Evolutionary conservation across 1,140 invertebrate genomes (phyloP), one percentile per base, ranked within the genome.

Genomic region (Trinorchestia longiramus): DNA sequence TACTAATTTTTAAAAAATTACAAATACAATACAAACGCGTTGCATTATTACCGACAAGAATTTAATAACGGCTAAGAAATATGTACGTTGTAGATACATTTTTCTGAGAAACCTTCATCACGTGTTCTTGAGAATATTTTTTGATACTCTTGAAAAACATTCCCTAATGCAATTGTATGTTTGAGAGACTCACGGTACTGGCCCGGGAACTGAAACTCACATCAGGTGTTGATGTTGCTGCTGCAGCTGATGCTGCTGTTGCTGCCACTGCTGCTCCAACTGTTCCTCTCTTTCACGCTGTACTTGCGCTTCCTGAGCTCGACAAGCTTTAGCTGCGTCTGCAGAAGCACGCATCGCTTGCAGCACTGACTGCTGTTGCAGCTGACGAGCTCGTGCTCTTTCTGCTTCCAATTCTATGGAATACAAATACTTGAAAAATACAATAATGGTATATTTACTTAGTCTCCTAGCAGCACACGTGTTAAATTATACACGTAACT

Each of bases 161-260:
- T n/a, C n/a, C n/a, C n/a, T n/a, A n/a, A n/a, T n/a, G n/a, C n/a
- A n/a, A n/a, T n/a, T n/a, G n/a, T n/a, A n/a, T n/a, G n/a, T n/a
- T n/a, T n/a, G n/a, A n/a, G n/a, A n/a, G n/a, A n/a, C n/a, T n/a
- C n/a, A n/a, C n/a, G n/a, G n/a, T n/a, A n/a, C n/a, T n/a, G n/a
- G n/a, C n/a, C n/a, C n/a, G n/a, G n/a, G n/a, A n/a, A n/a, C n/a
- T n/a, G n/a, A n/a, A n/a, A n/a, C n/a, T n/a, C n/a, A n/a, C n/a
- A n/a, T n/a, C n/a, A 94, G 43, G 6, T 94, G 43, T 43, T 45
- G 92, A 44, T 94, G 92, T 43, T 47, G 92, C 11, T 43, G 92
- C 43, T 94, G 92, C 92, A 94, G 92, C 92, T 94, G 43, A n/a
- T 94, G 8, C 44, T 94, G 92, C 40, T 94, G 92, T 40, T 45